Percentiles rank a stretch among this genome's conserved stretches.
Evolutionary conservation across 53 echinoderm and acorn worm genomes (phyloP).

Genomic region (Pentamera pediparva): DNA sequence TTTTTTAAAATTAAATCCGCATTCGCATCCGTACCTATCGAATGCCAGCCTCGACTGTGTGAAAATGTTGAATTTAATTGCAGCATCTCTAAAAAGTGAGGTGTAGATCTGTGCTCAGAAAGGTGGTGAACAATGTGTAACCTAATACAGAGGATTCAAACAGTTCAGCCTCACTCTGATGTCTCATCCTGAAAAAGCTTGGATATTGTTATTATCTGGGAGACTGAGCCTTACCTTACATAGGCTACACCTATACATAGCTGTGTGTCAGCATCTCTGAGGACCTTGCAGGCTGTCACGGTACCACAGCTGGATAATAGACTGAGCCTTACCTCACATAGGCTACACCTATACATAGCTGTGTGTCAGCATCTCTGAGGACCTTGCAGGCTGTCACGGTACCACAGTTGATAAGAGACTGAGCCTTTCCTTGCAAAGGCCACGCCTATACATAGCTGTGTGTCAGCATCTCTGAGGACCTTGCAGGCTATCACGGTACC

Average conservation of each 20-base stretch:
- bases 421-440: constrained; percentile 79
- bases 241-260: constrained; percentile 72
- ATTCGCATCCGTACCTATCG: too few relatives aligned
- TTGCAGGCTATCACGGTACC: constrained; percentile 61
- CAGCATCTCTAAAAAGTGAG: too few relatives aligned
- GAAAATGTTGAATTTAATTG: too few relatives aligned
- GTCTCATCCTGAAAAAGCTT: too few relatives aligned
- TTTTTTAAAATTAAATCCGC: too few relatives aligned
- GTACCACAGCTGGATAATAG: not conserved
- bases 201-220: too few relatives aligned
- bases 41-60: too few relatives aligned
- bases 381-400: constrained; percentile 56
- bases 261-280: constrained; percentile 56
- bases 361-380: constrained; percentile 51
- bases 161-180: too few relatives aligned
- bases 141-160: too few relatives aligned
- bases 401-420: constrained; percentile 62
- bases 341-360: constrained; percentile 68
- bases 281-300: constrained; percentile 56
- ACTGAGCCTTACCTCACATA: constrained; percentile 82
- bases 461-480: constrained; percentile 56
- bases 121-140: too few relatives aligned
- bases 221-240: constrained; percentile 44
- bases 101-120: too few relatives aligned
- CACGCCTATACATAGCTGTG: constrained; percentile 61